Evolutionary conservation across 2,113 vertebrate species (phyloP).

Genomic region (Probosciger aterrimus): DNA sequence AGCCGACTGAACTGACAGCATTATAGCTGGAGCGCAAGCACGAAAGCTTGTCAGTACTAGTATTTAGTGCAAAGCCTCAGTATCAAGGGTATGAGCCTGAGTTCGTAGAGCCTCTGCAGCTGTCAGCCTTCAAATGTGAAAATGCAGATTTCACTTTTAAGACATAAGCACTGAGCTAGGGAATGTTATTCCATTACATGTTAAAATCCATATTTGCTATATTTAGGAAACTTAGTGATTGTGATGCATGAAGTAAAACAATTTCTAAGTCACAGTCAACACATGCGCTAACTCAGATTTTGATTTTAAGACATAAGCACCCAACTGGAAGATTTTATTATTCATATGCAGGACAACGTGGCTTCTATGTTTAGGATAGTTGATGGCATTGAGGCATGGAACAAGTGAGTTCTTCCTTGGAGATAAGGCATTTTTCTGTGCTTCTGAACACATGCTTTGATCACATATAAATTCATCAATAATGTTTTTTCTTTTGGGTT

Average conservation of each 20-base stretch:
- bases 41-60: neutral
- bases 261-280: slow-evolving; percentile 17
- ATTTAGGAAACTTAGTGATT: neutral
- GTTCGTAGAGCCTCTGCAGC: slow-evolving; percentile 33
- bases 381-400: neutral
- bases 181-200: slow-evolving; percentile 34
- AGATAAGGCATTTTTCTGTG: neutral
- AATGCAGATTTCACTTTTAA: slow-evolving; percentile 35
- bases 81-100: neutral
- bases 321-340: neutral
- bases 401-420: neutral
- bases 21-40: neutral
- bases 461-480: neutral
- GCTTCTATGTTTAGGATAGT: neutral
- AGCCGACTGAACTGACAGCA: neutral
- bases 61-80: slow-evolving; percentile 38
- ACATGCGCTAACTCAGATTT: neutral
- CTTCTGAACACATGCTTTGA: neutral
- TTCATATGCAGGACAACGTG: slow-evolving; percentile 7
- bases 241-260: neutral
- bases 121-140: slow-evolving; percentile 29
- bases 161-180: slow-evolving; percentile 18
- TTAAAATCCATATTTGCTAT: slow-evolving; percentile 26
- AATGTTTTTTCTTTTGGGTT: neutral
- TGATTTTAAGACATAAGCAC: slow-evolving; percentile 16